Percentiles rank a stretch among this genome's conserved stretches.
These are phyloP conservation scores for Plotosus lineatus DNA, from an alignment of 2,113 vertebrate species.

Conservation along the genomic window DNA sequence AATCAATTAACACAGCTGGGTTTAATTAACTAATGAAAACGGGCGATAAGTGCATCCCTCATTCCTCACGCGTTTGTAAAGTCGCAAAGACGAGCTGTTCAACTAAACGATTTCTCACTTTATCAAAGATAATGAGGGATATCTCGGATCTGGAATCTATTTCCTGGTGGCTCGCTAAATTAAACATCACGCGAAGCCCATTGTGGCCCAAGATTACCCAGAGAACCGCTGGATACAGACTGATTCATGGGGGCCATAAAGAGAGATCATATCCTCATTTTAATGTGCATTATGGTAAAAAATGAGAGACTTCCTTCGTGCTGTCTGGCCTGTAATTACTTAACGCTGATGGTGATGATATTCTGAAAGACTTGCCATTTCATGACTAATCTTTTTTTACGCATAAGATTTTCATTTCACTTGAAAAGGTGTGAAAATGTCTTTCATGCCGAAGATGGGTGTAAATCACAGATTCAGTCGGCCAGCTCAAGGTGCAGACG, in stretches of 20 bases:
- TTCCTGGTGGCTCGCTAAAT: conserved; percentile 49
- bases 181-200: conserved; percentile 39
- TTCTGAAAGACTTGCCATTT: conserved; percentile 31
- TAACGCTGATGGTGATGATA: conserved; percentile 27
- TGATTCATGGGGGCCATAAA: conserved; percentile 53
- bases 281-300: conserved; percentile 50
- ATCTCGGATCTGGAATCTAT: conserved; percentile 45
- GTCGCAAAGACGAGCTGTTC: conserved; percentile 26
- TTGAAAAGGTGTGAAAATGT: conserved; percentile 33
- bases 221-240: conserved; percentile 51
- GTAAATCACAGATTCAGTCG: conserved; percentile 30
- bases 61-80: conserved; percentile 36
- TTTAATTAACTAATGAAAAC: conserved; percentile 29
- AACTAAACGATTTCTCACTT: conserved; percentile 45
- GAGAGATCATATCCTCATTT: conserved; percentile 48
- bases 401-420: conserved; percentile 38
- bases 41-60: conserved; percentile 8
- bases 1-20: conserved; percentile 44
- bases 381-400: conserved; percentile 31
- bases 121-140: conserved; percentile 54
- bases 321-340: conserved; percentile 48
- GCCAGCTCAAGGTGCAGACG: neutral
- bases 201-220: conserved; percentile 34
- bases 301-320: conserved; percentile 23
- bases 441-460: conserved; percentile 1